Evolutionary conservation across 1,140 invertebrate genomes (phyloP), one percentile per base, ranked within the genome.

Genomic region (Popillia japonica): DNA sequence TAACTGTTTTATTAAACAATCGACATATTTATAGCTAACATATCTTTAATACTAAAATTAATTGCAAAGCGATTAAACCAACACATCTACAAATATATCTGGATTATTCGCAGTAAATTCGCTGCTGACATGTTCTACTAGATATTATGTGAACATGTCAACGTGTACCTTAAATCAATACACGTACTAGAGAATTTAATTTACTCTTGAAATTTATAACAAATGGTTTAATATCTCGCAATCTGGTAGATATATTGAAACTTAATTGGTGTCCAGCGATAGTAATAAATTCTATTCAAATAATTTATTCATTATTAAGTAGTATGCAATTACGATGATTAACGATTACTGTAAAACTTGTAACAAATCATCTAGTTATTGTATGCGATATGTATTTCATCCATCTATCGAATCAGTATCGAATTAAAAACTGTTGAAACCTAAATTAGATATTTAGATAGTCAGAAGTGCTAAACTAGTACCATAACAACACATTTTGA

Each of bases 61-160:
- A 64, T 64, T 27, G 17, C 10, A n/a, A 23, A 64, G n/a, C 22
- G 7, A 64, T 64, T 64, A 20, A 64, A 22, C 23, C 11, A 20
- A 64, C 17, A 64, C 22, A 64, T 64, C 61, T 27, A 64, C 61
- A 23, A 48, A 64, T 27, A 64, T 27, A 20, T 6, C 4, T 6
- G 10, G 61, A 64, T 64, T 64, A 64, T 64, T 22, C 17, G 61
- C 61, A 20, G 22, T 64, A 64, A 64, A 64, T 64, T 64, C 11
- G 10, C 23, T 22, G 61, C n/a, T 64, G 17, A 64, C 61, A 64
- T 9, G 17, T 61, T 64, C 23, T 23, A 11, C 17, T 27, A 20
- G 61, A 64, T 64, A 64, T 64, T 2, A 6, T 64, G 61, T n/a
- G n/a, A n/a, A 14, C 17, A n/a, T 48, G 4, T 48, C 44, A 14